A percentile compares a stretch with the other conserved stretches of the same genome.
These are phyloP conservation scores for Urocyon cinereoargenteus DNA, from an alignment of 2,797 vertebrate species.

Conservation along the genomic window DNA sequence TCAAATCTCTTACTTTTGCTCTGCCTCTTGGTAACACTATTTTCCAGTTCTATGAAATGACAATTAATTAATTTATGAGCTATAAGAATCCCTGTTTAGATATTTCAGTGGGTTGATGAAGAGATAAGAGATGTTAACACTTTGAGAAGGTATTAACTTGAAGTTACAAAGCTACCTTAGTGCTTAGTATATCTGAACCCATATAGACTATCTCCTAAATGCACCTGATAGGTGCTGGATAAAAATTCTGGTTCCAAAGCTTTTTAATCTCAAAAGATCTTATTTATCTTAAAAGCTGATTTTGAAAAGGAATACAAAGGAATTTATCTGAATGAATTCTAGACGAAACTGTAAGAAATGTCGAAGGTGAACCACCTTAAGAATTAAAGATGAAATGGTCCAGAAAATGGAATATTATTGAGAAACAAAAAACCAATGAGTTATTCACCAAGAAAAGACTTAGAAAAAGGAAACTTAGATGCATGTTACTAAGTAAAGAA, in stretches of 20 bases:
- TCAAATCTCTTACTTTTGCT: constrained; percentile 4
- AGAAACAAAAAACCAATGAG: not conserved
- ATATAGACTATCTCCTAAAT: not conserved
- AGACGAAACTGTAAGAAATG: not conserved
- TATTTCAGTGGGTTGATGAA: not conserved
- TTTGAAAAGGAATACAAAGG: constrained; percentile 1
- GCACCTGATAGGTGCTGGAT: not conserved
- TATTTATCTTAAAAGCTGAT: constrained; percentile 9
- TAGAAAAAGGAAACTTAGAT: not conserved
- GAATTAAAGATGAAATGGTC: not conserved
- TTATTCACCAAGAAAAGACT: not conserved
- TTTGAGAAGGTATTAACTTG: not conserved
- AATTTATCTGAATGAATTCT: constrained; percentile 4
- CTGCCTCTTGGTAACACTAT: not conserved
- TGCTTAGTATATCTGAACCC: not conserved
- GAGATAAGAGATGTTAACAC: not conserved
- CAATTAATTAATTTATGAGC: not conserved
- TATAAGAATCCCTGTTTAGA: not conserved
- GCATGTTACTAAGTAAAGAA: not conserved
- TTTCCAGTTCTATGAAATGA: not conserved
- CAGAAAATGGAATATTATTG: not conserved
- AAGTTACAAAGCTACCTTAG: not conserved
- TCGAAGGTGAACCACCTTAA: not conserved
- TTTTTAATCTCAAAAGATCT: not conserved
- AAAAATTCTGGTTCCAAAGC: not conserved